Base-by-base conservation (phyloP, 2,797 vertebrate species). In the Gymnopithys bicolor region DNA sequence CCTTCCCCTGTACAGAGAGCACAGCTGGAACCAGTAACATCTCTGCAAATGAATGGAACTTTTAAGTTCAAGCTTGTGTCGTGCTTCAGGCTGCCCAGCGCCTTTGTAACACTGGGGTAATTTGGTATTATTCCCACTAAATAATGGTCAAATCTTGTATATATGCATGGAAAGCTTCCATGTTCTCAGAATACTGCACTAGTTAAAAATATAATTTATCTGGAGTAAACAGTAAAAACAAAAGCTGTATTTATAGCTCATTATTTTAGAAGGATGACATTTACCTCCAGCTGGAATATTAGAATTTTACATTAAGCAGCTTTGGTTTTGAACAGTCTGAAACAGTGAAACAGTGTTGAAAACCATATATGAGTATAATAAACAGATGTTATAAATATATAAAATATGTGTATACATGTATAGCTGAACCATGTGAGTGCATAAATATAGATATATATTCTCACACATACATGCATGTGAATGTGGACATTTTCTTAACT, bases 361-460 rank as follows among this genome's bases (percentile, higher is more conserved):
- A 94, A 90, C 32, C 24, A 21, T 64, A 22, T 70, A 70, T 78
- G 82, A 88, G 35, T 78, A 86, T 81, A 94, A 89, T 69, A 95
- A 96, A 66, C 93, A 96, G 91, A 95, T 95, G 96, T 91, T 93
- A 76, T 67, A 91, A 96, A 96, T 94, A 32, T 6, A 93, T 86
- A 81, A 94, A 96, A 86, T 96, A 30, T 87, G 85, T 81, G 63
- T 69, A 67, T 63, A 82, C 35, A 94, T 91, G 67, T 70, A 90
- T 22, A 73, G 55, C 83, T 87, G 63, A 86, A 70, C 67, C 48
- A 13, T 73, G 37, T 17, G 83, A 91, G 37, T 41, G 58, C 35
- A 81, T 68, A 95, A 81, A 95, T 58, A 95, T 82, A 88, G 55
- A 80, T 24, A 87, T 93, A 73, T 89, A 92, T 85, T 56, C 77